These are phyloP conservation scores for Clistopyga incitator DNA, from an alignment of 2,888 invertebrate genomes.

Conservation along the genomic window DNA sequence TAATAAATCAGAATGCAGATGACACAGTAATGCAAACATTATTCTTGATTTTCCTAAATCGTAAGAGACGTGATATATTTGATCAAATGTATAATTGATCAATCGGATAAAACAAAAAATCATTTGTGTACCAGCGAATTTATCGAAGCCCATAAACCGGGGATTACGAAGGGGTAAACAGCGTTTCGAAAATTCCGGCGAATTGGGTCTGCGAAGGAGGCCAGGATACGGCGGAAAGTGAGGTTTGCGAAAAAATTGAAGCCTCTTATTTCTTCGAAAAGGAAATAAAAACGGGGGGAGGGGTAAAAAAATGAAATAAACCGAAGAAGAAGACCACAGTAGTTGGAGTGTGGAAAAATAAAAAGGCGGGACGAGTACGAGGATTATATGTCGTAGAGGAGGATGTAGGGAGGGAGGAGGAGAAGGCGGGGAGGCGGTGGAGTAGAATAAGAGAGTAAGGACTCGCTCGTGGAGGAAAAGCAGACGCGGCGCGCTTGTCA, in stretches of 20 bases:
- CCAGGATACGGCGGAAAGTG: not conserved
- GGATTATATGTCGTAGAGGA: constrained; percentile 50
- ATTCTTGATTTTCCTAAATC: no score
- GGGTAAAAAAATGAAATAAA: constrained; percentile 45
- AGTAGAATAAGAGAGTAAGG: constrained; percentile 60
- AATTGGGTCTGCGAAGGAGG: constrained; percentile 52
- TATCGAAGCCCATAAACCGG: not conserved
- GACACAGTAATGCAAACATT: no score
- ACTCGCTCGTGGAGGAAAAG: constrained; percentile 61
- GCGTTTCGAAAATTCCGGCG: no score
- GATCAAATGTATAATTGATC: not conserved
- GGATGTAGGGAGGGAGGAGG: constrained; percentile 31
- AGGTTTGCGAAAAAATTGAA: constrained; percentile 44
- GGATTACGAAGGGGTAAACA: not conserved
- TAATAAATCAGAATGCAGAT: no score
- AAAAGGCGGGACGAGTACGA: constrained; percentile 43
- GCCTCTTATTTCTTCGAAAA: constrained; percentile 4
- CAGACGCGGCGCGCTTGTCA: constrained; percentile 76
- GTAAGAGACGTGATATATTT: no score
- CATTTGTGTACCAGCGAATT: not conserved
- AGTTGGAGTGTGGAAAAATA: constrained; percentile 55
- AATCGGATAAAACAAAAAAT: not conserved
- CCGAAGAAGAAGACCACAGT: constrained; percentile 39
- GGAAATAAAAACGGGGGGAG: constrained; percentile 28
- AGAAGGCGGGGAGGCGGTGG: not conserved